A percentile compares a stretch with the other conserved stretches of the same genome.
Conservation (phyloP, 2,113 vertebrate species). For the Kryptolebias marmoratus region DNA sequence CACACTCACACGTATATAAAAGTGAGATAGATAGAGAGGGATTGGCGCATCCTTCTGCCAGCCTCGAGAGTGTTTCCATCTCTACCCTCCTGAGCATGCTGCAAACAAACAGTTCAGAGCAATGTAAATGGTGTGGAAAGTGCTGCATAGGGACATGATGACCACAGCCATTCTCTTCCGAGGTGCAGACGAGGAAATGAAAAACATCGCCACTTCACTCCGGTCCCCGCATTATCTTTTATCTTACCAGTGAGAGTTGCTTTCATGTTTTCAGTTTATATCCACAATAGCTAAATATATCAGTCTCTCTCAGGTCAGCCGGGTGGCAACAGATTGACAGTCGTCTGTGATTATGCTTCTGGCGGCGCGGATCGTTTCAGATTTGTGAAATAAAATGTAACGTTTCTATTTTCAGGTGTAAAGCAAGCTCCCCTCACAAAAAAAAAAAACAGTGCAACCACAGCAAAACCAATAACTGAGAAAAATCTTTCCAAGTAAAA, state of each 20-base stretch:
- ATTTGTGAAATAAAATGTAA: conserved; percentile 61
- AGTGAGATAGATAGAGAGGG: conserved; percentile 43
- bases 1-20: conserved; percentile 34
- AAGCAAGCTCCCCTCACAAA: conserved; percentile 42
- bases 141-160: conserved; percentile 70
- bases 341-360: conserved; percentile 62
- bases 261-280: conserved; percentile 67
- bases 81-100: conserved; percentile 66
- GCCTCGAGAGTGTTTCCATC: conserved; percentile 62
- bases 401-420: conserved; percentile 68
- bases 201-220: conserved; percentile 65
- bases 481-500: conserved; percentile 46
- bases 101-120: conserved; percentile 75
- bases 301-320: conserved; percentile 60
- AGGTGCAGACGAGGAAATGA: conserved; percentile 64
- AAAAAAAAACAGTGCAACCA: conserved; percentile 42
- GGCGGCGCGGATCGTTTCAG: conserved; percentile 39
- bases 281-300: conserved; percentile 71
- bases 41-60: conserved; percentile 66
- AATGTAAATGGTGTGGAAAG: conserved; percentile 81
- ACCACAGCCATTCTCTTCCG: conserved; percentile 65
- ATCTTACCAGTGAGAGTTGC: conserved; percentile 64
- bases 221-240: conserved; percentile 69
- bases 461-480: conserved; percentile 55
- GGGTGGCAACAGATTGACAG: conserved; percentile 64